Percentiles rank a stretch among this genome's conserved stretches.
phyloP scores from a whole-genome alignment of 2,797 vertebrate genomes.

The Oreonectes daqikongensis region DNA sequence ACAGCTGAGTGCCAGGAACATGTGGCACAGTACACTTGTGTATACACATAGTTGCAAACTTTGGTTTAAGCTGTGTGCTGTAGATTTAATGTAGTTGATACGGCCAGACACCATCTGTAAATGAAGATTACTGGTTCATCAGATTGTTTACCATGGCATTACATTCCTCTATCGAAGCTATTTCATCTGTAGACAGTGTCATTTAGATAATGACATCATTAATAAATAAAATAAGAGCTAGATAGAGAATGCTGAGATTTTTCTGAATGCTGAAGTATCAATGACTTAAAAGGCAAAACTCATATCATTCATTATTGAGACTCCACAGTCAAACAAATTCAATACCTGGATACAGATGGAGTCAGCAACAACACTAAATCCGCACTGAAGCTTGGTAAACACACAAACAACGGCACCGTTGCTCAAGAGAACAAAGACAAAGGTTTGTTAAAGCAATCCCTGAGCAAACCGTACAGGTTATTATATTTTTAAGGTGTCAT shows the following conservation, averaged over 20 bases:
- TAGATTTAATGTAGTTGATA: neutral
- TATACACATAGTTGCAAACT: neutral
- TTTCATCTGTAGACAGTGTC: too few species aligned
- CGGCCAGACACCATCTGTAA: neutral
- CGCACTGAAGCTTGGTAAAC: constrained; percentile 22
- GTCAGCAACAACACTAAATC: constrained; percentile 12
- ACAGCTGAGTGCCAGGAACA: neutral
- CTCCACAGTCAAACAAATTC: constrained; percentile 29
- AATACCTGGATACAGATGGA: constrained; percentile 21
- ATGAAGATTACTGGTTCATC: neutral
- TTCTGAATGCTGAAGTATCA: neutral
- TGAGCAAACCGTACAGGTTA: constrained; percentile 11
- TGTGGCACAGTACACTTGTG: neutral
- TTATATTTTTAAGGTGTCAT: constrained; percentile 17
- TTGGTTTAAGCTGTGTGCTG: neutral
- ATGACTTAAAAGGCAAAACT: neutral
- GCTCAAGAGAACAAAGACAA: constrained; percentile 11
- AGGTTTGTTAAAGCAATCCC: neutral
- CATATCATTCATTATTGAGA: constrained; percentile 22
- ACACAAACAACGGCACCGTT: constrained; percentile 42
- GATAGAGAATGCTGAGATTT: too few species aligned
- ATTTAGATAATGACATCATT: too few species aligned
- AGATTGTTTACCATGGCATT: neutral
- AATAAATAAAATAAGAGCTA: too few species aligned
- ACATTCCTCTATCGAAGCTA: neutral